These are phyloP conservation scores for Pleuronectes platessa DNA, from an alignment of 2,113 vertebrate species.

Conservation along the genomic window DNA sequence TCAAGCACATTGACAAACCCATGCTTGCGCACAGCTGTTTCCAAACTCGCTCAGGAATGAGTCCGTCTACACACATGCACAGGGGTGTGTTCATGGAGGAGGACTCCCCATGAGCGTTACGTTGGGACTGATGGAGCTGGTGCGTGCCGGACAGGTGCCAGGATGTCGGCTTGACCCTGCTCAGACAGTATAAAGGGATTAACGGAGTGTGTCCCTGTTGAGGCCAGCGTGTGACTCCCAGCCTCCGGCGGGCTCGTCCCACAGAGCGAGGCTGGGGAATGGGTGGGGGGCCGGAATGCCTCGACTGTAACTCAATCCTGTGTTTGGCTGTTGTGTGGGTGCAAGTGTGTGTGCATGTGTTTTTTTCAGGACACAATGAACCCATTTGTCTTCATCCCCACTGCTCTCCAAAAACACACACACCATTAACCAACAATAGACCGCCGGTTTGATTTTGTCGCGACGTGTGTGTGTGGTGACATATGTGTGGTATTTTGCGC, in stretches of 20 bases:
- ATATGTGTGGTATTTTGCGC: constrained; percentile 62
- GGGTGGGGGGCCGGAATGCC: constrained; percentile 66
- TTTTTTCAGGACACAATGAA: constrained; percentile 66
- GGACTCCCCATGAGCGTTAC: constrained; percentile 45
- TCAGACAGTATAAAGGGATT: constrained; percentile 36
- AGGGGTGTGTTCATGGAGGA: constrained; percentile 30
- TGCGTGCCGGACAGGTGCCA: constrained; percentile 67
- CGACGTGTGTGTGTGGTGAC: constrained; percentile 39
- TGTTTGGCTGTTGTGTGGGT: constrained; percentile 70
- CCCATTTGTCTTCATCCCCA: constrained; percentile 65
- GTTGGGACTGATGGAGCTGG: constrained; percentile 27
- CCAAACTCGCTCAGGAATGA: constrained; percentile 69
- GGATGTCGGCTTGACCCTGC: constrained; percentile 18
- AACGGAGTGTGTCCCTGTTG: constrained; percentile 32
- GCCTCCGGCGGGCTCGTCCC: constrained; percentile 28
- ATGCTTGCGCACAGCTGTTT: constrained; percentile 52
- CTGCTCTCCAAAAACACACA: constrained; percentile 36
- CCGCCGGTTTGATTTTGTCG: constrained; percentile 29
- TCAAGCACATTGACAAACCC: constrained; percentile 7
- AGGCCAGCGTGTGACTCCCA: constrained; percentile 37
- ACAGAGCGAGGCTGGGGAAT: constrained; percentile 29
- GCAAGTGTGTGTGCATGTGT: constrained; percentile 71
- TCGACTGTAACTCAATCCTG: constrained; percentile 64
- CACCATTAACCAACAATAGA: constrained; percentile 39
- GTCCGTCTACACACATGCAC: constrained; percentile 12